Evolutionary conservation across 2,797 vertebrate species (phyloP).

Genomic region (Chromobotia macracanthus): DNA sequence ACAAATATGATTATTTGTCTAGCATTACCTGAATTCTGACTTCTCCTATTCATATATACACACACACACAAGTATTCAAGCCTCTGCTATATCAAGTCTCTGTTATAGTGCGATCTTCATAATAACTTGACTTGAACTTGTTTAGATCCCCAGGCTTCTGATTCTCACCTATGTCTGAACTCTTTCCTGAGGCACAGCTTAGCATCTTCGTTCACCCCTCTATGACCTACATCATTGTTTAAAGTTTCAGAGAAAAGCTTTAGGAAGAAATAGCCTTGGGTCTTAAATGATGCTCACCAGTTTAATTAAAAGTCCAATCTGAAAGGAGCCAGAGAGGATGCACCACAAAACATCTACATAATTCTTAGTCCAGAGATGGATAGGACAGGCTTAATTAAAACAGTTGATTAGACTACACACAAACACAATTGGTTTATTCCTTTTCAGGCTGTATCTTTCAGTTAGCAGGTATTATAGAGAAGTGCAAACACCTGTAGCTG

Average conservation of each 20-base stretch:
- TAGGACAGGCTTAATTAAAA: slow-evolving; percentile 13
- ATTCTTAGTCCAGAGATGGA: slow-evolving; percentile 17
- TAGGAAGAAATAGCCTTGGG: slow-evolving; percentile 4
- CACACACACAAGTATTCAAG: too few species aligned
- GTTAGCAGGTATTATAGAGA: background rate
- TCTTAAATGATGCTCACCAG: slow-evolving; percentile 30
- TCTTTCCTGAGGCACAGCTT: slow-evolving; percentile 13
- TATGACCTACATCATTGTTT: slow-evolving; percentile 19
- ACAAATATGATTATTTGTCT: too few species aligned
- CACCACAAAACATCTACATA: background rate
- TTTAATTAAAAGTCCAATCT: slow-evolving; percentile 49
- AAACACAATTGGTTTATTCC: background rate
- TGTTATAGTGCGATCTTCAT: background rate
- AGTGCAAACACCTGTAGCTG: too few species aligned
- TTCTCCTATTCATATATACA: background rate
- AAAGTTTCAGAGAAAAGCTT: slow-evolving; percentile 31
- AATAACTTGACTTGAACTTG: too few species aligned
- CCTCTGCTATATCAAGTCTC: too few species aligned
- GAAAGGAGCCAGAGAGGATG: background rate
- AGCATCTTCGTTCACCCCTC: slow-evolving; percentile 6
- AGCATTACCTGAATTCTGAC: background rate
- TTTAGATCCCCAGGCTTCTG: background rate
- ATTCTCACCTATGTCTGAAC: slow-evolving; percentile 27
- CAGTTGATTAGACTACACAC: background rate
- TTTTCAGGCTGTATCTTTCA: background rate